Percentiles rank a stretch among this genome's conserved stretches.
Evolutionary conservation across 2,113 vertebrate species (phyloP).

Genomic region (Meles meles): DNA sequence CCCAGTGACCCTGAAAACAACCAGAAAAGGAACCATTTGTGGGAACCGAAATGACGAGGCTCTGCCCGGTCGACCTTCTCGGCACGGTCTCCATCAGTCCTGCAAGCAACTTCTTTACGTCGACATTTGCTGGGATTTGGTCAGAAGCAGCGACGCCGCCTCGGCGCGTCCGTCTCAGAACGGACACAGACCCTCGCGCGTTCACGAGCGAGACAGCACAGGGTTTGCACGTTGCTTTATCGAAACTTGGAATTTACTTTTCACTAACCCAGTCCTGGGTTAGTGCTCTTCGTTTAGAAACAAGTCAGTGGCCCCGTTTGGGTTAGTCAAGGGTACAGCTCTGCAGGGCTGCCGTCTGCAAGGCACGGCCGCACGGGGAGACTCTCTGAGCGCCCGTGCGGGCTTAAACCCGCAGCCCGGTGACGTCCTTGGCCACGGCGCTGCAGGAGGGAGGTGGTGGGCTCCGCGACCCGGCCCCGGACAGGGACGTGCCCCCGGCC

Average conservation of each 20-base stretch:
- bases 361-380: rapidly evolving
- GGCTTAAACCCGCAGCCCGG: neutral
- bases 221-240: neutral
- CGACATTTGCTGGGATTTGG: neutral
- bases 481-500: neutral
- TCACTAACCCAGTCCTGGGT: neutral
- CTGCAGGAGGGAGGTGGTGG: neutral
- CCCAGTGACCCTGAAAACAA: neutral
- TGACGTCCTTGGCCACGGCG: rapidly evolving
- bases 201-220: neutral
- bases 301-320: neutral
- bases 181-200: neutral
- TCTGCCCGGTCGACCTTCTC: neutral
- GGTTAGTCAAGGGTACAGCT: neutral
- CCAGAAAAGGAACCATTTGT: neutral
- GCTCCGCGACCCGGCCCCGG: neutral
- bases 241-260: neutral
- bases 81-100: neutral
- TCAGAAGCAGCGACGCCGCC: neutral
- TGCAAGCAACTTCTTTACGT: neutral
- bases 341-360: neutral
- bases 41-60: neutral
- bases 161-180: neutral
- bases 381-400: rapidly evolving
- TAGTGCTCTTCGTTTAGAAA: neutral